Percentiles rank a stretch among this genome's conserved stretches.
These are phyloP conservation scores for Atethmia centrago DNA, from an alignment of 2,888 invertebrate genomes.

Conservation along the genomic window DNA sequence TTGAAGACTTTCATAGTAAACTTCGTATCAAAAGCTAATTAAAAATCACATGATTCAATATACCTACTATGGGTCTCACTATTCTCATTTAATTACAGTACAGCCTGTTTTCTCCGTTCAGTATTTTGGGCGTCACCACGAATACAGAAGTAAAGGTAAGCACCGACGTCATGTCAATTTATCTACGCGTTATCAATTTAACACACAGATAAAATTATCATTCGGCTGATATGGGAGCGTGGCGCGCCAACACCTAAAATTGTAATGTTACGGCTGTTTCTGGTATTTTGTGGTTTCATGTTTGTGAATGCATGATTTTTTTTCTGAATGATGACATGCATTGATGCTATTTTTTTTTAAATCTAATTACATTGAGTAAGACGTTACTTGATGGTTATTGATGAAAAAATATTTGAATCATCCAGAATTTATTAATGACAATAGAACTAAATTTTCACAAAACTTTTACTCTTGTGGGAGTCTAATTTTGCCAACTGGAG, in stretches of 20 bases:
- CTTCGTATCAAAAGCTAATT: not conserved
- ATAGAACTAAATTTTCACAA: too few relatives aligned
- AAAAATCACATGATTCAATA: not conserved
- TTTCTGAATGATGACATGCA: not conserved
- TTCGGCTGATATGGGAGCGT: constrained; percentile 74
- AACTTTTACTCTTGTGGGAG: too few relatives aligned
- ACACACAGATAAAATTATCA: constrained; percentile 80
- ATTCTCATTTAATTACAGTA: not conserved
- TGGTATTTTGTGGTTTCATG: constrained; percentile 26
- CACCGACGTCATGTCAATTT: constrained; percentile 75
- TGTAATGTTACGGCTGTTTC: constrained; percentile 49
- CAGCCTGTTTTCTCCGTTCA: constrained; percentile 15
- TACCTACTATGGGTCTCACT: not conserved
- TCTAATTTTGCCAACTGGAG: too few relatives aligned
- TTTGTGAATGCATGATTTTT: constrained; percentile 17
- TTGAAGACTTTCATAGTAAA: not conserved
- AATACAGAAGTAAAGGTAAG: constrained; percentile 59
- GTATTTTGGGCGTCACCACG: constrained; percentile 59
- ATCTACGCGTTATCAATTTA: constrained; percentile 79
- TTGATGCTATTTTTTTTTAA: not conserved
- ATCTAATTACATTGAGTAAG: not conserved
- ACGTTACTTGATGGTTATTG: too few relatives aligned
- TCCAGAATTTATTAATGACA: too few relatives aligned
- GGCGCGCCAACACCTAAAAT: constrained; percentile 60
- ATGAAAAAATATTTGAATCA: too few relatives aligned